A percentile compares a stretch with the other conserved stretches of the same genome.
These are phyloP conservation scores for Enteromius afrohamiltoni DNA, from an alignment of 2,797 vertebrate genomes.

Conservation along the genomic window DNA sequence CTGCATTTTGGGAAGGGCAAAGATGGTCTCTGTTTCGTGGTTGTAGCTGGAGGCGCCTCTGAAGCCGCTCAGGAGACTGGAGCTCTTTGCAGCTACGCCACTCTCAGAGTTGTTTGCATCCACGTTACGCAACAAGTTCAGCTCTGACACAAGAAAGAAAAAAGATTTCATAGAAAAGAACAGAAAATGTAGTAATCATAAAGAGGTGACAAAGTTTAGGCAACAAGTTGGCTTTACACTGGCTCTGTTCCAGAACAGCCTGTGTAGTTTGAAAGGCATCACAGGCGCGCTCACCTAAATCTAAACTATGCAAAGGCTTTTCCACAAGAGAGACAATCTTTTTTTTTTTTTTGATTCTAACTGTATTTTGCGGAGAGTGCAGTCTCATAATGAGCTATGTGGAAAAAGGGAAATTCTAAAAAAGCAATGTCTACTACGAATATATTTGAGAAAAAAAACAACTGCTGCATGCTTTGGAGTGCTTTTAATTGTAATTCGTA, in stretches of 20 bases:
- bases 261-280: not conserved
- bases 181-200: not conserved
- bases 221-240: not conserved
- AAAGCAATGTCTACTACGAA: not conserved
- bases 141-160: slow-evolving; percentile 75
- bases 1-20: slow-evolving; percentile 97
- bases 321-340: not conserved
- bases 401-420: not conserved
- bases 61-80: slow-evolving; percentile 92
- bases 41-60: slow-evolving; percentile 93
- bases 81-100: slow-evolving; percentile 87
- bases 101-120: slow-evolving; percentile 91
- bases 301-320: not conserved
- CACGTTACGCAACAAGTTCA: slow-evolving; percentile 93
- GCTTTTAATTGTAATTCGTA: not conserved
- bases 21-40: slow-evolving; percentile 98
- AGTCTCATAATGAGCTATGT: not conserved
- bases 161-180: not conserved
- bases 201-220: not conserved
- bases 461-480: not conserved
- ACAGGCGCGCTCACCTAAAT: not conserved
- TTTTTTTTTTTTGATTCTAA: not conserved
- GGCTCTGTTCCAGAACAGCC: not conserved
- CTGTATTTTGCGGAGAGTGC: not conserved
- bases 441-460: not conserved